phyloP scores from a whole-genome alignment of 2,113 vertebrate genomes.

The Gallinago paraguaiae region DNA sequence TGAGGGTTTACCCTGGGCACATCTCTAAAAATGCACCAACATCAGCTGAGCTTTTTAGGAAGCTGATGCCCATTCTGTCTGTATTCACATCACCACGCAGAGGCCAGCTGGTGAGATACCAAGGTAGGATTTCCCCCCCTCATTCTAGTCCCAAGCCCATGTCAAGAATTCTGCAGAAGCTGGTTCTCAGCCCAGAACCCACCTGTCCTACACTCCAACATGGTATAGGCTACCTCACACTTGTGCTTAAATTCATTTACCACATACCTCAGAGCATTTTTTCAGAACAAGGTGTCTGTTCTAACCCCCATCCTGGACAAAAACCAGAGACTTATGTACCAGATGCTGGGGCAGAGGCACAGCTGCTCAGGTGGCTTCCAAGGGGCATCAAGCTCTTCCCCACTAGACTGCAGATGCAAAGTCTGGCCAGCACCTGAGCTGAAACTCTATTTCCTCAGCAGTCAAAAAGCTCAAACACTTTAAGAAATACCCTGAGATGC shows the following conservation, averaged over 20 bases:
- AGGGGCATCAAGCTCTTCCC: background rate
- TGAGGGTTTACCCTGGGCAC: background rate
- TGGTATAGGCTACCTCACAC: background rate
- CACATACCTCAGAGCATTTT: background rate
- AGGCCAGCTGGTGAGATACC: background rate
- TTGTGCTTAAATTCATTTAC: background rate
- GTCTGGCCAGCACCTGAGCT: background rate
- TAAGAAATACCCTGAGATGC: background rate
- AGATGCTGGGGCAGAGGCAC: background rate
- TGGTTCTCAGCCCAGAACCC: background rate
- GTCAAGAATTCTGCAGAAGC: background rate
- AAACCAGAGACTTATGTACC: background rate
- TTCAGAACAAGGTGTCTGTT: background rate
- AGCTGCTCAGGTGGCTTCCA: background rate
- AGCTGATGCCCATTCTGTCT: background rate
- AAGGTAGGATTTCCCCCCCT: background rate
- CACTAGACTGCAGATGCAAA: background rate
- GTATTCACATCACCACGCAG: background rate
- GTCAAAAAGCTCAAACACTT: background rate
- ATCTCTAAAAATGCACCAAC: background rate
- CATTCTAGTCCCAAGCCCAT: background rate
- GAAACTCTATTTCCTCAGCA: background rate
- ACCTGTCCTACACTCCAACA: background rate
- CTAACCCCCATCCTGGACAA: background rate
- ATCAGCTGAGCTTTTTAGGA: background rate